Base-by-base conservation (phyloP, 2,113 vertebrate genomes). In the Miniopterus natalensis region DNA sequence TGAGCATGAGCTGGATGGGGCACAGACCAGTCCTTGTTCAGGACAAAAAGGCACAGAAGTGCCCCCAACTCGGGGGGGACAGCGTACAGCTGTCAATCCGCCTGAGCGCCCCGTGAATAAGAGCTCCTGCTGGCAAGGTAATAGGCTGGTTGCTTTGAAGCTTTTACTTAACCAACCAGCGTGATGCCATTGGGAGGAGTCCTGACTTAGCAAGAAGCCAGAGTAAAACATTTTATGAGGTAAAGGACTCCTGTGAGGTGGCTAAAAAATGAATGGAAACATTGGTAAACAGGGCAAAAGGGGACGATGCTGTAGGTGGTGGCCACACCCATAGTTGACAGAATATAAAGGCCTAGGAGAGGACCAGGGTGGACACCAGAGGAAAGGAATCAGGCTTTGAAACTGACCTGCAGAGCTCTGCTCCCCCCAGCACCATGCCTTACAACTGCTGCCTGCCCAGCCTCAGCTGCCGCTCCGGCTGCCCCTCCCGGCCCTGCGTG, bases 141-240 rank as follows among this genome's bases (percentile, higher is more conserved):
- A 95, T 90, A 88, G 81, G 79, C n/a, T 92, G 84, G 84, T 78
- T 77, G 79, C 96, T 98, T 97, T 97, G 97, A 98, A 93, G 96
- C 80, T 94, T 55, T 84, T 86, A 66, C 71, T 94, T 75, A 87
- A 85, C 79, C 80, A 84, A 94, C 75, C 71, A 70, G 90, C 74
- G 23, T 18, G 53, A 42, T 88, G 68, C 80, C 36, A 36, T 36
- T 36, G 61, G 55, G 73, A 95, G 75, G 97, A 97, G 96, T 95
- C 95, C 97, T 96, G 92, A 97, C 96, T 97, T 97, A 97, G 96
- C 96, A 97, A 84, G 96, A 97, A 98, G 97, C 97, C 96, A 84
- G 47, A 92, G 90, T 95, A 94, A 92, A 94, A 51, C 8, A 27
- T 95, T 97, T 97, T 96, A 98, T 81, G 80, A 95, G 97, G 71